phyloP scores from a whole-genome alignment of 2,797 vertebrate species.

The Emys orbicularis region DNA sequence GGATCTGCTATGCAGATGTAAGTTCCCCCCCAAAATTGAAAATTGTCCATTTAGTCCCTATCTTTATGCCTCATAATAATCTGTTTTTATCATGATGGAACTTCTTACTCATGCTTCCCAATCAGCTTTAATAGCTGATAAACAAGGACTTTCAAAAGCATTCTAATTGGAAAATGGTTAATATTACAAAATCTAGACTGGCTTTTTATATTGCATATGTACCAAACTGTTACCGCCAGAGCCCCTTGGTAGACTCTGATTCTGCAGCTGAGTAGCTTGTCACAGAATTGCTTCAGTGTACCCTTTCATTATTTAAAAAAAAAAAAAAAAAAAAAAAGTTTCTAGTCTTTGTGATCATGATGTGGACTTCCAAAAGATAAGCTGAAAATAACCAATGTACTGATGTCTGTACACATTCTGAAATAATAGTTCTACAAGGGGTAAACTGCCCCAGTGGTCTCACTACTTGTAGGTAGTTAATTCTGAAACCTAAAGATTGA shows the following conservation, averaged over 20 bases:
- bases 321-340: background rate
- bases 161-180: background rate
- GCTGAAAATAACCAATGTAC: background rate
- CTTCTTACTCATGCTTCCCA: background rate
- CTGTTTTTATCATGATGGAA: conserved; percentile 10
- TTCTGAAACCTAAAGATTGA: background rate
- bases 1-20: too few species aligned
- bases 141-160: background rate
- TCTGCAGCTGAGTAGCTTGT: background rate
- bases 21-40: background rate
- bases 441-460: background rate
- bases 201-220: background rate
- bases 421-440: background rate
- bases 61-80: conserved; percentile 28
- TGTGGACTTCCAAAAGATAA: background rate
- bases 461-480: background rate
- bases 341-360: background rate
- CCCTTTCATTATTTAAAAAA: background rate
- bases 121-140: background rate
- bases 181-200: background rate
- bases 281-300: background rate
- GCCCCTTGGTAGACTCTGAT: background rate
- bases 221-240: background rate
- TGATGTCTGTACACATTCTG: background rate
- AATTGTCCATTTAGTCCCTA: background rate